Percentiles rank a stretch among this genome's conserved stretches.
Evolutionary conservation across 2,797 vertebrate genomes (phyloP).

Genomic region (Danio tinwini): DNA sequence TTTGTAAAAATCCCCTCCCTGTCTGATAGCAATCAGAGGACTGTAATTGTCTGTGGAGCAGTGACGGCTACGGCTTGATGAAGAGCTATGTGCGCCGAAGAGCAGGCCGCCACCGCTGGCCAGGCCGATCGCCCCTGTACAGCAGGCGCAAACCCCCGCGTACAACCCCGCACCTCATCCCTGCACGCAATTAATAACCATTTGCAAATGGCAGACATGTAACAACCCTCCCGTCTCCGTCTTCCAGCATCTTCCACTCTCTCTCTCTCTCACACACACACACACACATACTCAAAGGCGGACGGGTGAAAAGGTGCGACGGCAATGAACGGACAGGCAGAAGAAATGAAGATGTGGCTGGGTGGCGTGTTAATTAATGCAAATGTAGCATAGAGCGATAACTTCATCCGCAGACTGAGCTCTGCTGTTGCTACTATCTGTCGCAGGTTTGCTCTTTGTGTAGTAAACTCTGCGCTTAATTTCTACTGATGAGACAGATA

Average conservation of each 20-base stretch:
- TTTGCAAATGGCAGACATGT: slow-evolving; percentile 92
- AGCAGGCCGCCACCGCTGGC: slow-evolving; percentile 56
- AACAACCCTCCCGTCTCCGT: slow-evolving; percentile 77
- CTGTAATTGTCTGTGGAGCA: slow-evolving; percentile 97
- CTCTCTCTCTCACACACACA: background rate
- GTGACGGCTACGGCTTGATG: slow-evolving; percentile 93
- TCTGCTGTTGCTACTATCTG: background rate
- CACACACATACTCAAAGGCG: no score
- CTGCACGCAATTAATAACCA: slow-evolving; percentile 92
- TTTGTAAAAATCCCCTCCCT: slow-evolving; percentile 97
- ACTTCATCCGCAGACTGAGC: slow-evolving; percentile 45
- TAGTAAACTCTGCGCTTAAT: slow-evolving; percentile 46
- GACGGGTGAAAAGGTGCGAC: slow-evolving; percentile 30
- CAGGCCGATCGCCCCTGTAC: slow-evolving; percentile 78
- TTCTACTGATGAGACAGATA: slow-evolving; percentile 39
- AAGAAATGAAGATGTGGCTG: slow-evolving; percentile 81
- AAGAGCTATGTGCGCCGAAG: slow-evolving; percentile 93
- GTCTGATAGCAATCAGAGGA: slow-evolving; percentile 97
- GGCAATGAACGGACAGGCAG: slow-evolving; percentile 62
- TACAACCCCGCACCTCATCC: slow-evolving; percentile 62
- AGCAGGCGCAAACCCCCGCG: slow-evolving; percentile 64
- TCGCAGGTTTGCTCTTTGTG: slow-evolving; percentile 34
- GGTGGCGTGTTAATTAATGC: slow-evolving; percentile 61
- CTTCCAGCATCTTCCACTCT: slow-evolving; percentile 49
- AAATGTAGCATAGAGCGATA: slow-evolving; percentile 55